Base-by-base conservation (phyloP, 2,113 vertebrate genomes). In the Hymenochirus boettgeri region DNA sequence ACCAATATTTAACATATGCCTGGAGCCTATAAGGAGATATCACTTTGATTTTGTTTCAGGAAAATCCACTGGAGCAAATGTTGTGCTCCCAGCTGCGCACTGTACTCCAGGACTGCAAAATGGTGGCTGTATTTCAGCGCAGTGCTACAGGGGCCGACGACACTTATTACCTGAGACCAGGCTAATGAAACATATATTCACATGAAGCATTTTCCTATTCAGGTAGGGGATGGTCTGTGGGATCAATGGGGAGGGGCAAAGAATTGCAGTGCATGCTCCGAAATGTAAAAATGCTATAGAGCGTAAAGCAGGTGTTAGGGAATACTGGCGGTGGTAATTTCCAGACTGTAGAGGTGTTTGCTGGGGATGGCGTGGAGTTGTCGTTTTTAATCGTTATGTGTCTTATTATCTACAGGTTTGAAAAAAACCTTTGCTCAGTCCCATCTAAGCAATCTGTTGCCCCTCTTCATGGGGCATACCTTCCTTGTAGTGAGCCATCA, bases 71-170 rank as follows among this genome's bases (percentile, higher is more conserved):
- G 0, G 9, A 2, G 5, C 72, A 62, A 24, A 31, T 95, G 9
- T 29, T 90, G 26, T 87, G 67, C 65, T 85, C 42, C 25, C 79
- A 90, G 56, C 24, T 91, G 61, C 62, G 83, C 33, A 70, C 70
- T 0, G 17, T 78, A 8, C 93, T 99, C 69, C 77, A 55, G 12
- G 73, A 86, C 8, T 84, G 57, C 61, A 91, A 90, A 53, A 91
- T 99, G 94, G 65, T 99, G 1, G 91, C 84, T 0, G 81, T 96
- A 19, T 90, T 89, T 42, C 94, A 98, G 70, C 91, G 89, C 64
- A 92, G 83, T 65, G 57, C 77, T 59, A 65, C 86, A 62, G 81
- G 71, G 0, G 58, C 72, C 0, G 88, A 94, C 27, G 93, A 95
- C 33, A 25, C 93, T 83, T 17, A 85, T 2, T 9, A 72, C 7